A percentile compares a stretch with the other conserved stretches of the same genome.
Conservation (phyloP, 2,113 vertebrate species). For the Panthera leo region DNA sequence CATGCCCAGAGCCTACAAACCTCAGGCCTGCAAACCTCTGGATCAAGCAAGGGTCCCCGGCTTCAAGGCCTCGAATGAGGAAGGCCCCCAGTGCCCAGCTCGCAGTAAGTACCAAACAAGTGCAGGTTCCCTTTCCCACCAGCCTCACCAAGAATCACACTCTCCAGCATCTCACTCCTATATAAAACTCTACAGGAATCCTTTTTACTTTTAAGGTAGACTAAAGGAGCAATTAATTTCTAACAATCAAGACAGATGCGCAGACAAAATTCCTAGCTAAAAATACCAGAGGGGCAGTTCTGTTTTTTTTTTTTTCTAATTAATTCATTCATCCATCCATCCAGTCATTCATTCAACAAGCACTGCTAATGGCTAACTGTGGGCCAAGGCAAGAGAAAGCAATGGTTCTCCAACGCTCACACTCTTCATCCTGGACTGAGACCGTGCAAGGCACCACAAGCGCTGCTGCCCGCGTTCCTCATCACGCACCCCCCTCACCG, state of each 20-base stretch:
- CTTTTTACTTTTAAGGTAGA: constrained; percentile 36
- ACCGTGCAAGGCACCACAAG: background rate
- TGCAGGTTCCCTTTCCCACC: background rate
- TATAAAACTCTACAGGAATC: background rate
- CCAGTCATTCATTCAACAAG: background rate
- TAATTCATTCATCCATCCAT: background rate
- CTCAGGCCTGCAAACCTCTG: background rate
- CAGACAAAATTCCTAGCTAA: background rate
- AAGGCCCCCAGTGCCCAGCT: background rate
- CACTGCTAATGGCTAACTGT: background rate
- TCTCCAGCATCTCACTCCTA: background rate
- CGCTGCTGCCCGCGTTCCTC: background rate
- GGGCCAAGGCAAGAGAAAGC: background rate
- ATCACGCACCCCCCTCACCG: background rate
- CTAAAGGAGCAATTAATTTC: constrained; percentile 28
- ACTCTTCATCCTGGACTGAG: background rate
- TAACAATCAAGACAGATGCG: background rate
- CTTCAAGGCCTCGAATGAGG: background rate
- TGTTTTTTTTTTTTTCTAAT: background rate
- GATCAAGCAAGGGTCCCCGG: background rate
- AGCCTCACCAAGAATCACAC: background rate
- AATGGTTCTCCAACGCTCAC: background rate
- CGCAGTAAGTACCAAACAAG: background rate
- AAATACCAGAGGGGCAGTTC: background rate
- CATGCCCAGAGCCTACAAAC: accelerated